Evolutionary conservation across 2,888 invertebrate species (phyloP).

Genomic region (Pandemis corylana): DNA sequence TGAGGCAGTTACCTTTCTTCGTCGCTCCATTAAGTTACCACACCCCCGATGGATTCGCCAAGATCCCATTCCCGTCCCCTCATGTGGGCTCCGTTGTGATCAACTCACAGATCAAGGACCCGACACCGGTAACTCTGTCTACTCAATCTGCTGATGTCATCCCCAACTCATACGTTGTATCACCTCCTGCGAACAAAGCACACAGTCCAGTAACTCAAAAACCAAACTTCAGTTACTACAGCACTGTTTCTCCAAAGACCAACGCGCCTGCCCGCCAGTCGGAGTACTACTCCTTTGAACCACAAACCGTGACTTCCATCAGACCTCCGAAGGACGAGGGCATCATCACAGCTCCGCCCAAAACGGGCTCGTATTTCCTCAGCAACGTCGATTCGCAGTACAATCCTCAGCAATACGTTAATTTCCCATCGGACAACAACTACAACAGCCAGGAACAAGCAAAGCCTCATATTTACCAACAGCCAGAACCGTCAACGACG

Average conservation of each 20-base stretch:
- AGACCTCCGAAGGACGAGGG: slow-evolving; percentile 57
- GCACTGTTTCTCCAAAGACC: slow-evolving; percentile 69
- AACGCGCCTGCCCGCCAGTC: slow-evolving; percentile 61
- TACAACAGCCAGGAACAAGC: slow-evolving; percentile 54
- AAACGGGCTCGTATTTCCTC: slow-evolving; percentile 66
- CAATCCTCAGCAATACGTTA: slow-evolving; percentile 58
- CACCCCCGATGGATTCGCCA: slow-evolving; percentile 93
- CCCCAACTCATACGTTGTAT: slow-evolving; percentile 58
- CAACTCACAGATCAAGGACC: slow-evolving; percentile 79
- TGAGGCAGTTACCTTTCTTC: slow-evolving; percentile 92
- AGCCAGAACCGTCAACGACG: slow-evolving; percentile 59
- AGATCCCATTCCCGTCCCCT: slow-evolving; percentile 93
- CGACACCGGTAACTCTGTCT: slow-evolving; percentile 51
- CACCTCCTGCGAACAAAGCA: slow-evolving; percentile 54
- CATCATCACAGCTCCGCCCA: slow-evolving; percentile 55
- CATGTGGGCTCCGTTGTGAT: slow-evolving; percentile 95
- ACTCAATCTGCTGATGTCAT: slow-evolving; percentile 53
- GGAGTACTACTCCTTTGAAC: slow-evolving; percentile 77
- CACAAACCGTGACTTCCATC: slow-evolving; percentile 70
- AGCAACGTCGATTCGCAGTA: slow-evolving; percentile 62
- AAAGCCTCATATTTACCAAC: slow-evolving; percentile 44
- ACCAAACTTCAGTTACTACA: slow-evolving; percentile 74
- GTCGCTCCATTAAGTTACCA: slow-evolving; percentile 94
- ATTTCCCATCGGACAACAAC: slow-evolving; percentile 56
- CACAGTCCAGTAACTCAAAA: slow-evolving; percentile 72